Evolutionary conservation across 2,888 invertebrate genomes (phyloP).

Genomic region (Protonemura montana): DNA sequence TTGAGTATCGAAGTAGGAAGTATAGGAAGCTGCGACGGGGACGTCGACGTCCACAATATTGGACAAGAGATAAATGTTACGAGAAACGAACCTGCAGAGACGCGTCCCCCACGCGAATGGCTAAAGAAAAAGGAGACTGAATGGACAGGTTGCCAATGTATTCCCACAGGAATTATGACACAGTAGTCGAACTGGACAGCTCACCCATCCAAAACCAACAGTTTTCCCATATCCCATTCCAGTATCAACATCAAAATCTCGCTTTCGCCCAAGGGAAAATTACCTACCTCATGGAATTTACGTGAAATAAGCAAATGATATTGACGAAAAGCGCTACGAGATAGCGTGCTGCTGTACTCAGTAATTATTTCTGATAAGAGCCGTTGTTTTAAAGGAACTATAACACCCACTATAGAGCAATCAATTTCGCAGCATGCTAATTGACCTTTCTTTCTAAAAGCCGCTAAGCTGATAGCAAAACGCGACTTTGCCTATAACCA

Average conservation of each 20-base stretch:
- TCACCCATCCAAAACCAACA: not conserved
- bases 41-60: conserved; percentile 28
- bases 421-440: no score
- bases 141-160: not conserved
- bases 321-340: not conserved
- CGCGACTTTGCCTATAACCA: not conserved
- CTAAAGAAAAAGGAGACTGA: not conserved
- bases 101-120: not conserved
- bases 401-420: not conserved
- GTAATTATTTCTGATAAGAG: not conserved
- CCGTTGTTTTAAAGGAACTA: not conserved
- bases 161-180: conserved; percentile 2
- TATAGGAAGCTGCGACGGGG: not conserved
- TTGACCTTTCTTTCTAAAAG: no score
- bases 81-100: not conserved
- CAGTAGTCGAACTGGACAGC: not conserved
- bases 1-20: conserved; percentile 1
- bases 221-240: not conserved
- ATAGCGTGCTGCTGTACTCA: not conserved
- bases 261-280: not conserved
- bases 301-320: not conserved
- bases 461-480: not conserved
- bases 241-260: not conserved
- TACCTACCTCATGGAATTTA: not conserved
- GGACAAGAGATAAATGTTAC: conserved; percentile 30